A percentile compares a stretch with the other conserved stretches of the same genome.
Evolutionary conservation across 2,113 vertebrate genomes (phyloP).

Genomic region (Pagrus major): DNA sequence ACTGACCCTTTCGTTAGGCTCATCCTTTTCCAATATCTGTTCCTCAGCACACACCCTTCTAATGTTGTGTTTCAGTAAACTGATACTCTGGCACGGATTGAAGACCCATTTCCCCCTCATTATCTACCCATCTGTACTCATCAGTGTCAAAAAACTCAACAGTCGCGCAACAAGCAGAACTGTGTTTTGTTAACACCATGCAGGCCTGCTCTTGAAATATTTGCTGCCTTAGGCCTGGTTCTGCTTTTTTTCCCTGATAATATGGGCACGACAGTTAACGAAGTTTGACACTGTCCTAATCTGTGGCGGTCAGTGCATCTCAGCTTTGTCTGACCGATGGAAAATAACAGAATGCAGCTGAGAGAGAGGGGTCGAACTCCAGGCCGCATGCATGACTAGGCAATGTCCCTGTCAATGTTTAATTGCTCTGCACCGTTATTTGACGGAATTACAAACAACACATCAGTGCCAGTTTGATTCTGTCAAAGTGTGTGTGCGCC

Average conservation of each 20-base stretch:
- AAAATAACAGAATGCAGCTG: constrained; percentile 51
- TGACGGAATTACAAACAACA: constrained; percentile 44
- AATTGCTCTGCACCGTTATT: constrained; percentile 66
- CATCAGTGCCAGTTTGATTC: constrained; percentile 40
- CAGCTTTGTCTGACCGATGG: constrained; percentile 40
- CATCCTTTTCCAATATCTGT: background rate
- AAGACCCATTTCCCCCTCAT: background rate
- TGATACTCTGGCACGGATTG: background rate
- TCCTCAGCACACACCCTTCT: background rate
- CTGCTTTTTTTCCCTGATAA: background rate
- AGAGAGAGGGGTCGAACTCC: constrained; percentile 44
- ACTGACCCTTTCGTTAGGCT: background rate
- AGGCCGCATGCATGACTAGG: constrained; percentile 69
- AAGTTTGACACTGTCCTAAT: constrained; percentile 46
- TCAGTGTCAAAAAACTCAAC: constrained; percentile 18
- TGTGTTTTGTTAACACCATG: background rate
- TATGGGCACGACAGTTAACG: constrained; percentile 14
- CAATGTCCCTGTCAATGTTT: constrained; percentile 71
- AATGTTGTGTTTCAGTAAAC: background rate
- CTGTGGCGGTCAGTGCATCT: constrained; percentile 25
- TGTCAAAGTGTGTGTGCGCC: background rate
- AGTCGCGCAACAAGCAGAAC: constrained; percentile 11
- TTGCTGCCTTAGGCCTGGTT: background rate
- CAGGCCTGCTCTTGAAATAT: constrained; percentile 12
- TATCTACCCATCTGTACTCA: background rate